phyloP scores from a whole-genome alignment of 2,797 vertebrate genomes.

The Florisuga fusca region DNA sequence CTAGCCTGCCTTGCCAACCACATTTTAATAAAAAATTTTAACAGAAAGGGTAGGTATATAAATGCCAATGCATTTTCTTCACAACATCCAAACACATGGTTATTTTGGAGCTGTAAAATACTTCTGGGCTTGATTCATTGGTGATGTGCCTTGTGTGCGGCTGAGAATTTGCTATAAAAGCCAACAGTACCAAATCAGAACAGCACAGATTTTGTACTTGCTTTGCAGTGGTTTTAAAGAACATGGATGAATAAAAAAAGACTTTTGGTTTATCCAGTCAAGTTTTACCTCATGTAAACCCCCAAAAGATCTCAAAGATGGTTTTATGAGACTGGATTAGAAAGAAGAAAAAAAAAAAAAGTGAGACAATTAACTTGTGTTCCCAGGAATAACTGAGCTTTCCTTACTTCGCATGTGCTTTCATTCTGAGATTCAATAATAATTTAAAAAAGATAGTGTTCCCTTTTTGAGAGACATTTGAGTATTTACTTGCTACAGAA shows the following conservation, averaged over 20 bases:
- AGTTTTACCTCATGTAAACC: not conserved
- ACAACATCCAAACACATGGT: not conserved
- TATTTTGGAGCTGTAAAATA: not conserved
- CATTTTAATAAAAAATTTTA: not conserved
- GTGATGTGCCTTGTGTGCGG: not conserved
- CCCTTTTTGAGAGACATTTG: not conserved
- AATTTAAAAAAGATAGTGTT: not conserved
- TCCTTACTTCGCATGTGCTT: not conserved
- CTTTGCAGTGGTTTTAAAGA: not conserved
- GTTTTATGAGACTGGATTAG: not conserved
- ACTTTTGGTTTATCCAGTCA: not conserved
- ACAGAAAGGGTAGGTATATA: not conserved
- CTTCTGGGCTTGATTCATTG: not conserved
- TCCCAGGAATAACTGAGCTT: not conserved
- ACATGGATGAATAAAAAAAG: accelerated
- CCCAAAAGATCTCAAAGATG: not conserved
- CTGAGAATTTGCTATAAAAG: not conserved
- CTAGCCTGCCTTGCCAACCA: not conserved
- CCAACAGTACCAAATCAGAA: not conserved
- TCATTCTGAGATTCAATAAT: not conserved
- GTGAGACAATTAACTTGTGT: not conserved
- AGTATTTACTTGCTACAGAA: not conserved
- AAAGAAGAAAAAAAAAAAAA: not conserved
- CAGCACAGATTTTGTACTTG: not conserved
- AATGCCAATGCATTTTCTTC: not conserved